Base-by-base conservation (phyloP, 2,888 invertebrate genomes). In the Falcaria lacertinaria region DNA sequence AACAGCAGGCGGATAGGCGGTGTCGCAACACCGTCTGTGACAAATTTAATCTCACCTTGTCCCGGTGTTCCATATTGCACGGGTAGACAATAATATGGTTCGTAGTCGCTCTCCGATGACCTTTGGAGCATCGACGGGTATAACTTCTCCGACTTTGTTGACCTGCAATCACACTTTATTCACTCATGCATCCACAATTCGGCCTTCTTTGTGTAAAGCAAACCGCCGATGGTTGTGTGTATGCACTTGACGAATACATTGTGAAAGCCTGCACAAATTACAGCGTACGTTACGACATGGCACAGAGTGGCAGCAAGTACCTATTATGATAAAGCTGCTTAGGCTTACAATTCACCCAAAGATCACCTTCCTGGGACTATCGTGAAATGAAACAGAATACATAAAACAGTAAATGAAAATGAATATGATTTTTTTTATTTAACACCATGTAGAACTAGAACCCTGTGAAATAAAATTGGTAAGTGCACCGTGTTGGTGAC, bases 91-190 rank as follows among this genome's bases (percentile, higher is more conserved):
- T 96, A 96, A 79, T 96, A 96, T 0, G 96, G 95, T 72, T 96
- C 96, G 53, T 94, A 93, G 75, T 96, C 96, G 47, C 95, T 95
- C 64, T 96, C 93, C 59, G 94, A 93, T 68, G 94, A 95, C 50
- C 95, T 90, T 62, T 94, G 96, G 65, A 97, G 85, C 96, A 97
- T 96, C 49, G 96, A 96, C 28, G 97, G 97, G 80, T 97, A 97
- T 76, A 97, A 90, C 86, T 97, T 97, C 81, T 98, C 97, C 7
- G 97, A 98, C 86, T 97, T 97, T 14, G 97, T 97, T 34, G 98
- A 98, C 84, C 96, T 96, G 92, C 6, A 81, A 82, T 39, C 47
- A 42, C 13, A 43, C 22, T 34, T 37, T 28, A 16, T 14, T 35
- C 15, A 35, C 37, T 41, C 39, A 17, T 33, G 44, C 15, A 25